These are phyloP conservation scores for Probosciger aterrimus DNA, from an alignment of 2,113 vertebrate species.

Conservation along the genomic window DNA sequence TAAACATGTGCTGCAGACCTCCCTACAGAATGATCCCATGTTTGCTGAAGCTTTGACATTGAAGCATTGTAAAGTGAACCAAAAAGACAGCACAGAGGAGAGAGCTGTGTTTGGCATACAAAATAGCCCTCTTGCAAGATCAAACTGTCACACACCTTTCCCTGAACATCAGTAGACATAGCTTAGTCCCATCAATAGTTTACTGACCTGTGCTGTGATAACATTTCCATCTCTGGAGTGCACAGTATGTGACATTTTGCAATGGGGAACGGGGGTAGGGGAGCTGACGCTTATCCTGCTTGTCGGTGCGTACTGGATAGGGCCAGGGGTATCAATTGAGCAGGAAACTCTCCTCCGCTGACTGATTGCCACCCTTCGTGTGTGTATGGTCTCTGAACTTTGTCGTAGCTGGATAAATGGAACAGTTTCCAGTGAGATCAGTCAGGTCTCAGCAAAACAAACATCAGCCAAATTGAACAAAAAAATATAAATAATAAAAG, in stretches of 20 bases:
- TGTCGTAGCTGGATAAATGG: background rate
- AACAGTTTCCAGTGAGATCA: background rate
- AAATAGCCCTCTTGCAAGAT: conserved; percentile 24
- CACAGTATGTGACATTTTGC: conserved; percentile 47
- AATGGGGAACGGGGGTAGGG: background rate
- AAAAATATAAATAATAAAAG: background rate
- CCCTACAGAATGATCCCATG: background rate
- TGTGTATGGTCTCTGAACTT: background rate
- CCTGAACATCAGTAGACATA: conserved; percentile 20
- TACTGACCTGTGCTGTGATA: conserved; percentile 70
- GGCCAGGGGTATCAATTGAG: conserved; percentile 3
- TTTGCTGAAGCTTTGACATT: conserved; percentile 30
- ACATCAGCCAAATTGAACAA: background rate
- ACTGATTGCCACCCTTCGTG: background rate
- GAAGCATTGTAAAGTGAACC: conserved; percentile 40
- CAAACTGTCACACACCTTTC: conserved; percentile 31
- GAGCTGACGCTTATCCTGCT: conserved; percentile 22
- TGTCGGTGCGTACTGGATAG: background rate
- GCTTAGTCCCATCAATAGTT: conserved; percentile 60
- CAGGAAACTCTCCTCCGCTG: background rate
- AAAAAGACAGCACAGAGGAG: background rate
- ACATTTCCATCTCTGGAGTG: conserved; percentile 60
- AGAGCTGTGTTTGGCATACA: conserved; percentile 23
- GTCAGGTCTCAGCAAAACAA: conserved; percentile 1
- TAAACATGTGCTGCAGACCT: background rate